Conservation (phyloP, 2,888 invertebrate genomes). For the Hydraecia micacea region DNA sequence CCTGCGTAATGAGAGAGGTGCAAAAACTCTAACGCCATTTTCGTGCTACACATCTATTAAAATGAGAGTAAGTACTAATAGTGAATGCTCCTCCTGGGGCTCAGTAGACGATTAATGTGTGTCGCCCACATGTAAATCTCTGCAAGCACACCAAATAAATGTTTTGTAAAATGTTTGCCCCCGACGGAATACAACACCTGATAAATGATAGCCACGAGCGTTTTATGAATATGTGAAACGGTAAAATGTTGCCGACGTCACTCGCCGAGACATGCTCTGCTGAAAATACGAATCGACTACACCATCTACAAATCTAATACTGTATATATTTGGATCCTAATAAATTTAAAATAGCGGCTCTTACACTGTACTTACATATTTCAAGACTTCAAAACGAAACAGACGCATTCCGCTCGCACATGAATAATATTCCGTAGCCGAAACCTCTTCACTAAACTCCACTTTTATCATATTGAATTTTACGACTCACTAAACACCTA, state of each 20-base stretch:
- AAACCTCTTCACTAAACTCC: constrained; percentile 24
- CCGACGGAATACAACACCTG: constrained; percentile 81
- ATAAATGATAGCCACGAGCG: constrained; percentile 84
- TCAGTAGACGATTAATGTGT: constrained; percentile 79
- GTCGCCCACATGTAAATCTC: constrained; percentile 81
- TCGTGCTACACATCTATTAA: constrained; percentile 64
- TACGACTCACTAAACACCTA: constrained; percentile 42
- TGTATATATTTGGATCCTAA: constrained; percentile 17
- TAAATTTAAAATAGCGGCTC: constrained; percentile 31
- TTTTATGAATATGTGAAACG: constrained; percentile 82
- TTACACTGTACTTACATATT: constrained; percentile 24
- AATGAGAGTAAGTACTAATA: constrained; percentile 71
- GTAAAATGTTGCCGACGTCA: constrained; percentile 76
- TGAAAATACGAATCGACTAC: constrained; percentile 56
- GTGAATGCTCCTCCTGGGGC: constrained; percentile 70
- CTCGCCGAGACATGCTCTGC: constrained; percentile 63
- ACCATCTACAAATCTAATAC: constrained; percentile 47
- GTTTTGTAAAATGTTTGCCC: constrained; percentile 82
- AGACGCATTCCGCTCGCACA: constrained; percentile 7
- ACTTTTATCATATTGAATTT: constrained; percentile 35
- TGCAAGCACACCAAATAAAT: constrained; percentile 80
- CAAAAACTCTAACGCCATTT: constrained; percentile 70
- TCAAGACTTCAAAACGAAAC: constrained; percentile 36
- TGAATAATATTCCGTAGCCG: constrained; percentile 25
- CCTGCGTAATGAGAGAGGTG: constrained; percentile 75